These are phyloP conservation scores for Rhamphomyia laevipes DNA, from an alignment of 2,888 invertebrate genomes.

Conservation along the genomic window DNA sequence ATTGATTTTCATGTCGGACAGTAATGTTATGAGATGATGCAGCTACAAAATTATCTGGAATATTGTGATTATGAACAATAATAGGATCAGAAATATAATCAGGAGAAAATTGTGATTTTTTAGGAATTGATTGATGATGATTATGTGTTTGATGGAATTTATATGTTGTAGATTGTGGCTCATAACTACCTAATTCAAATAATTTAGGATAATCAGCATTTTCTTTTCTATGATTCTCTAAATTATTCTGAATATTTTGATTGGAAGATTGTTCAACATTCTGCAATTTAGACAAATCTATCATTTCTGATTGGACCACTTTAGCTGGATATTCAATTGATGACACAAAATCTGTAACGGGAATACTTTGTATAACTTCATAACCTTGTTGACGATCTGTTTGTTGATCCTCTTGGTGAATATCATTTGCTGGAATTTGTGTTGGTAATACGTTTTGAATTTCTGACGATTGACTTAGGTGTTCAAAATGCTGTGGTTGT, in stretches of 20 bases:
- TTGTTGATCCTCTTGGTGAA: not conserved
- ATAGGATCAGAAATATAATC: slow-evolving; percentile 29
- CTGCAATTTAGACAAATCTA: slow-evolving; percentile 51
- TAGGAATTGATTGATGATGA: not conserved
- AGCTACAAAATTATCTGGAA: slow-evolving; percentile 42
- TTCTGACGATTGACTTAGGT: slow-evolving; percentile 28
- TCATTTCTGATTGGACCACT: slow-evolving; percentile 43
- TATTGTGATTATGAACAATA: slow-evolving; percentile 25
- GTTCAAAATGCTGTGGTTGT: slow-evolving; percentile 19
- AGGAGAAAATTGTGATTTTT: slow-evolving; percentile 3
- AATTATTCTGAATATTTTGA: slow-evolving; percentile 7
- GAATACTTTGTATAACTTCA: slow-evolving; percentile 51
- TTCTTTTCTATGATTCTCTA: not conserved
- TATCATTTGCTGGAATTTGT: slow-evolving; percentile 10
- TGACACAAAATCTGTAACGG: slow-evolving; percentile 54
- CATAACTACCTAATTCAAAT: slow-evolving; percentile 9
- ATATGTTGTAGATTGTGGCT: not conserved
- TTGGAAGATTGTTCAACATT: slow-evolving; percentile 33
- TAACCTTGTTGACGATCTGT: slow-evolving; percentile 21
- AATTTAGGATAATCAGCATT: slow-evolving; percentile 4
- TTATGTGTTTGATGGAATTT: not conserved
- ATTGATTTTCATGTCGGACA: slow-evolving; percentile 14
- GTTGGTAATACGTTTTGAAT: slow-evolving; percentile 18
- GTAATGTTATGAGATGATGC: slow-evolving; percentile 24
- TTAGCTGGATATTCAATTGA: slow-evolving; percentile 62